Evolutionary conservation across 2,888 invertebrate species (phyloP), one percentile per base, ranked within the genome.

Genomic region (Polietes domitor): DNA sequence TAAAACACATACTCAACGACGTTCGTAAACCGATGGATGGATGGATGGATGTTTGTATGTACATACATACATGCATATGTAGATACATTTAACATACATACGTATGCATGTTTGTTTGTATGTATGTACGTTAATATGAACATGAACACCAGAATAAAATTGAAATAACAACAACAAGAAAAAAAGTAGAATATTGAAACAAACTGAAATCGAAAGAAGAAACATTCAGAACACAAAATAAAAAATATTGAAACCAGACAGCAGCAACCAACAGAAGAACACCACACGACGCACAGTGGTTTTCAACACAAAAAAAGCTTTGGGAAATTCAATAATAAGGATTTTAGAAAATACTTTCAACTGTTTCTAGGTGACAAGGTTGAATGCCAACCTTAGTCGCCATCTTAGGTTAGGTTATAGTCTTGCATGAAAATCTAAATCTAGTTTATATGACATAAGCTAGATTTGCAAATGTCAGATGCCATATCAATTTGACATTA

Each of bases 151-250:
- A 65, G 28, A 72, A 77, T 68, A 65, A 82, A 82, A 83, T 53
- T 72, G 65, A 55, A 50, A 37, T 21, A 19, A 63, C 75, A 75
- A 28, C 53, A 72, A 53, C 53, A 72, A 55, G 10, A 72, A 55
- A 19, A 50, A 55, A 24, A 21, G 41, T 63, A 63, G 41, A 72
- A 72, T 83, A 63, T 80, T 83, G 80, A 83, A 83, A 83, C 83
- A 83, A 80, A 83, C 83, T 63, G 53, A 83, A 77, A 79, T 77
- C 73, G 61, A 80, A 80, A 72, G 75, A 76, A 83, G 68, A 78
- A 82, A 70, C 24, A 77, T 74, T 41, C 41, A 37, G 53, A 76
- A 77, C 72, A 80, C 26, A 72, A 68, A 83, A 58, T 58, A 76
- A 73, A 26, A 58, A 58, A 41, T 58, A 58, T 41, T 37, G 37